These are phyloP conservation scores for Apotomis turbidana DNA, from an alignment of 2,888 invertebrate species.

Conservation along the genomic window DNA sequence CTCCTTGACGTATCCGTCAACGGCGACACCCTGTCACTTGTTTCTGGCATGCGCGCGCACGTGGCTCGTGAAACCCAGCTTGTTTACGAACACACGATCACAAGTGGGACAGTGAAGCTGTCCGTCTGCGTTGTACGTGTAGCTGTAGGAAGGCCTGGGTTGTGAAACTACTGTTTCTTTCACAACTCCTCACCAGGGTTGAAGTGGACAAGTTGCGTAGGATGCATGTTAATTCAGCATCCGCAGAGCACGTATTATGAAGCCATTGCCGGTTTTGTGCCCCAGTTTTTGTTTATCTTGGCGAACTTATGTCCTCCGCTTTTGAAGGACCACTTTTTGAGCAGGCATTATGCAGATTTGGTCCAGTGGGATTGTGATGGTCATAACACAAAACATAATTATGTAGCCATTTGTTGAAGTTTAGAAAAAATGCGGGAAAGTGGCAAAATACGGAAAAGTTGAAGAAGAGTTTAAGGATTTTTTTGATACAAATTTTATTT, in stretches of 20 bases:
- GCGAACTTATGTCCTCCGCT: conserved; percentile 21
- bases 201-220: conserved; percentile 34
- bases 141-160: too few relatives aligned
- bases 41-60: too few relatives aligned
- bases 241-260: conserved; percentile 36
- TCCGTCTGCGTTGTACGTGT: too few relatives aligned
- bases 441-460: too few relatives aligned
- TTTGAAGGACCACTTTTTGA: conserved; percentile 12
- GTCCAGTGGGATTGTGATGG: not conserved
- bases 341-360: not conserved
- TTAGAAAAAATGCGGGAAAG: not conserved
- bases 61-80: too few relatives aligned
- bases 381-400: not conserved
- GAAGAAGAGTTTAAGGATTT: too few relatives aligned
- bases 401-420: not conserved
- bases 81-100: too few relatives aligned
- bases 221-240: conserved; percentile 34
- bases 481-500: too few relatives aligned
- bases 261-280: conserved; percentile 27
- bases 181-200: not conserved
- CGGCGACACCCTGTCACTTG: too few relatives aligned
- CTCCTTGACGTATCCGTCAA: too few relatives aligned
- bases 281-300: conserved; percentile 40
- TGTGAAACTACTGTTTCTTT: conserved; percentile 16
- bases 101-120: too few relatives aligned